Conservation (phyloP, 2,888 invertebrate genomes). For the Coelopa pilipes region DNA sequence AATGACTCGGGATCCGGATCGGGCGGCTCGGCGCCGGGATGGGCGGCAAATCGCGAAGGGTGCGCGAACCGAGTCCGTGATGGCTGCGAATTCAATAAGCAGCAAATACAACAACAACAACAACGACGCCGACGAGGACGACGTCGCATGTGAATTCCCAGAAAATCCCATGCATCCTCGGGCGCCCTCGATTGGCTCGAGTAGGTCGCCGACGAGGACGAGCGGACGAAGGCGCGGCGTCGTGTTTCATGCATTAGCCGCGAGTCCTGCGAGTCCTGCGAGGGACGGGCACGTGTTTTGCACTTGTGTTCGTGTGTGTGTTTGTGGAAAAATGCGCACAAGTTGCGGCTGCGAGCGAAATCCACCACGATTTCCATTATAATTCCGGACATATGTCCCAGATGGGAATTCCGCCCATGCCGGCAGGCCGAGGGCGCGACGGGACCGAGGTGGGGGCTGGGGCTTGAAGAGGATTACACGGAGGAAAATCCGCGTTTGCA, state of each 20-base stretch:
- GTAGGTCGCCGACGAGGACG: no score
- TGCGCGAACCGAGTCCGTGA: not conserved
- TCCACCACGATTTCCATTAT: slow-evolving; percentile 22
- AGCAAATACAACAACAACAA: not conserved
- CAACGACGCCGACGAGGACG: no score
- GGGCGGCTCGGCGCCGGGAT: no score
- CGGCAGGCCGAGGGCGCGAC: not conserved
- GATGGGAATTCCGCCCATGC: not conserved
- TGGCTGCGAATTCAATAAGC: not conserved
- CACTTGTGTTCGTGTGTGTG: not conserved
- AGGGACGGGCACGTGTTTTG: not conserved
- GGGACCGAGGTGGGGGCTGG: not conserved
- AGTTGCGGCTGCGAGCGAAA: slow-evolving; percentile 15
- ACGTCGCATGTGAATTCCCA: no score
- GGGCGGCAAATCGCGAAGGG: not conserved
- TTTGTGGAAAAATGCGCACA: slow-evolving; percentile 18
- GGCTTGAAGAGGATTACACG: not conserved
- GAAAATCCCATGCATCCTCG: no score
- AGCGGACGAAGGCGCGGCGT: slow-evolving; percentile 3
- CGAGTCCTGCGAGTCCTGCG: not conserved
- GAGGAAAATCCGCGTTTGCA: not conserved
- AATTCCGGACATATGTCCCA: slow-evolving; percentile 29
- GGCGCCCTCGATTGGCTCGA: no score
- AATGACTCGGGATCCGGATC: no score
- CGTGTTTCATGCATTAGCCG: slow-evolving; percentile 35